phyloP scores from a whole-genome alignment of 2,113 vertebrate species.

The Heteronetta atricapilla region DNA sequence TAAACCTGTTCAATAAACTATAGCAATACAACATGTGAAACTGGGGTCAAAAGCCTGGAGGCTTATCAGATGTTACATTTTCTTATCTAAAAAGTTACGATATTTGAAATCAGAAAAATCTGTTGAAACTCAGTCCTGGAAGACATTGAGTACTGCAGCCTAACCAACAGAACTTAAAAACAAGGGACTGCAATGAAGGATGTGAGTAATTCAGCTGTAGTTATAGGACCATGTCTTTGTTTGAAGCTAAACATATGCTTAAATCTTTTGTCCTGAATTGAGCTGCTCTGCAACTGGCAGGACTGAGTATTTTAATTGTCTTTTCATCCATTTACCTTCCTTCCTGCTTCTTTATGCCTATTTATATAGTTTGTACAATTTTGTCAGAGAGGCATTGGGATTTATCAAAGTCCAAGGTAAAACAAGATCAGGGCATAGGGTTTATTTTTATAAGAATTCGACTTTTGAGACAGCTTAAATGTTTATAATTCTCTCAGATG shows the following conservation, averaged over 20 bases:
- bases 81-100: neutral
- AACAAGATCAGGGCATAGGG: neutral
- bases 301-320: neutral
- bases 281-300: neutral
- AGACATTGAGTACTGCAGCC: neutral
- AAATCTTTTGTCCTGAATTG: neutral
- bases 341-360: neutral
- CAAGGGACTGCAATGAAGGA: neutral
- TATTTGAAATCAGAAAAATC: neutral
- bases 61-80: neutral
- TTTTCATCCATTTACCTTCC: neutral
- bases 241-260: neutral
- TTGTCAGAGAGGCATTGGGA: neutral
- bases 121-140: neutral
- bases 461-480: neutral
- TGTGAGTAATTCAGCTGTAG: neutral
- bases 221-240: neutral
- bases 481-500: neutral
- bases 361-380: neutral
- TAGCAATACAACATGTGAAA: neutral
- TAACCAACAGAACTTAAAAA: neutral
- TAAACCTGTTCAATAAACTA: neutral
- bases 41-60: neutral
- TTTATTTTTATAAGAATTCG: neutral
- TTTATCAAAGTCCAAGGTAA: neutral